These are phyloP conservation scores for Fistularia commersonii DNA, from an alignment of 2,797 vertebrate species.

Conservation along the genomic window DNA sequence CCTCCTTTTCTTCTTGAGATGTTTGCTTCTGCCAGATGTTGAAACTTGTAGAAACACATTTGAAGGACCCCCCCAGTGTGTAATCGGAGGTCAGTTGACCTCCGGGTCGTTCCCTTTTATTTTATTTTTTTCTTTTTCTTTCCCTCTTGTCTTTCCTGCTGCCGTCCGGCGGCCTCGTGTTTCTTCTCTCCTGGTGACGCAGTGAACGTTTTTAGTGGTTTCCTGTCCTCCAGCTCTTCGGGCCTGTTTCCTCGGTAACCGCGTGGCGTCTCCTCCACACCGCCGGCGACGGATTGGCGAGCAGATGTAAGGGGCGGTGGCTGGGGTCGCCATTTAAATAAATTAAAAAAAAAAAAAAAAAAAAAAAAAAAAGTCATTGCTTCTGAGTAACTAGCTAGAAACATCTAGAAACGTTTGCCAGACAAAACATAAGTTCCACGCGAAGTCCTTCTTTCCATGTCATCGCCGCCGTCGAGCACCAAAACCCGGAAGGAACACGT, in stretches of 20 bases:
- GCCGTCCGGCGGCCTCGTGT: conserved; percentile 27
- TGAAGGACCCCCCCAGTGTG: conserved; percentile 14
- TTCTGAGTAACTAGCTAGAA: conserved; percentile 80
- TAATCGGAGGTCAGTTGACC: conserved; percentile 24
- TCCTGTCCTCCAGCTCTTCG: conserved; percentile 69
- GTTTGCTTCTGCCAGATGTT: conserved; percentile 66
- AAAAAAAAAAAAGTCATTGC: conserved; percentile 67
- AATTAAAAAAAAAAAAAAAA: too few relatives aligned
- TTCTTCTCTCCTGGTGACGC: conserved; percentile 71
- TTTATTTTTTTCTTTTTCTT: conserved; percentile 5
- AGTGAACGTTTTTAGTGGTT: conserved; percentile 84
- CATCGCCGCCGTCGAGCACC: conserved; percentile 78
- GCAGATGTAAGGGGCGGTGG: background rate
- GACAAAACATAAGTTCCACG: conserved; percentile 57
- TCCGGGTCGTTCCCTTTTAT: conserved; percentile 14
- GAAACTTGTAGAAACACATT: conserved; percentile 19
- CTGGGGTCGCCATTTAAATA: conserved; percentile 46
- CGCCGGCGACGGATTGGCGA: conserved; percentile 29
- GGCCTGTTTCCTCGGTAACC: conserved; percentile 69
- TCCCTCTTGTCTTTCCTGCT: conserved; percentile 1
- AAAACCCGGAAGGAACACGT: conserved; percentile 69
- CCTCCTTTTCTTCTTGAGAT: conserved; percentile 56
- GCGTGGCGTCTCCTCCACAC: conserved; percentile 71
- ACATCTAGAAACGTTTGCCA: conserved; percentile 75
- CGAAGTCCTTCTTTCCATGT: conserved; percentile 66